Percentiles rank a stretch among this genome's conserved stretches.
Evolutionary conservation across 2,113 vertebrate genomes (phyloP).

Genomic region (Chrysemys picta): DNA sequence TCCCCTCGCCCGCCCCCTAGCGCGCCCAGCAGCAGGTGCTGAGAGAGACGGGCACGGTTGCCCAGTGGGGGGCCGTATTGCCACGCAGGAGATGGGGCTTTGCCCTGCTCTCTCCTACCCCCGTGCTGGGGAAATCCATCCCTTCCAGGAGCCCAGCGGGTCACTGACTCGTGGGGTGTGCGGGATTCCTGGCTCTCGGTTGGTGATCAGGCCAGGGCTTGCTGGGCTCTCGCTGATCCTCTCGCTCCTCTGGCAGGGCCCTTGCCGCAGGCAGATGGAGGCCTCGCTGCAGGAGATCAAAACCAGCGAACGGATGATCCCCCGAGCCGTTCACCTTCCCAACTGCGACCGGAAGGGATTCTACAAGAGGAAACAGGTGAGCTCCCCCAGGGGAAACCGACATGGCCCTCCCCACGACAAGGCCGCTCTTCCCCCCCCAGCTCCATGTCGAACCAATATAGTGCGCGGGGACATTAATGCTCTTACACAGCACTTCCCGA

Average conservation of each 20-base stretch:
- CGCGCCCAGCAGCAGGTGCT: background rate
- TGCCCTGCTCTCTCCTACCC: background rate
- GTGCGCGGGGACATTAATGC: too few species aligned
- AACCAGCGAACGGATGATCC: conserved; percentile 90
- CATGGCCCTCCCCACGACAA: background rate
- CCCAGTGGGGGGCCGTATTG: rapidly evolving
- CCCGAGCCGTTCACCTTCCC: conserved; percentile 93
- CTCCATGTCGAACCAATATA: background rate
- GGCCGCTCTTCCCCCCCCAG: background rate
- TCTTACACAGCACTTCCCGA: background rate
- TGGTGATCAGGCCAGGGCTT: background rate
- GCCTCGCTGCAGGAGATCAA: conserved; percentile 95
- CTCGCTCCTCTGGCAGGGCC: conserved; percentile 81
- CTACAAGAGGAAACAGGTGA: conserved; percentile 98
- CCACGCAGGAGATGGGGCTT: too few species aligned
- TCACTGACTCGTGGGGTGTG: too few species aligned
- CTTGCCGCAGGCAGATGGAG: conserved; percentile 96
- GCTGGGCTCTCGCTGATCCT: background rate
- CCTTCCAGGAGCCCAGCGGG: background rate
- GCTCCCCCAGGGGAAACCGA: background rate
- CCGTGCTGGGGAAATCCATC: background rate
- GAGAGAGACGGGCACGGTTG: background rate
- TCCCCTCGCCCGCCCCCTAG: rapidly evolving
- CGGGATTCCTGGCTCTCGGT: background rate
- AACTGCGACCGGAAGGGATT: conserved; percentile 98